Evolutionary conservation across 2,888 invertebrate genomes (phyloP).

Genomic region (Carabus problematicus): DNA sequence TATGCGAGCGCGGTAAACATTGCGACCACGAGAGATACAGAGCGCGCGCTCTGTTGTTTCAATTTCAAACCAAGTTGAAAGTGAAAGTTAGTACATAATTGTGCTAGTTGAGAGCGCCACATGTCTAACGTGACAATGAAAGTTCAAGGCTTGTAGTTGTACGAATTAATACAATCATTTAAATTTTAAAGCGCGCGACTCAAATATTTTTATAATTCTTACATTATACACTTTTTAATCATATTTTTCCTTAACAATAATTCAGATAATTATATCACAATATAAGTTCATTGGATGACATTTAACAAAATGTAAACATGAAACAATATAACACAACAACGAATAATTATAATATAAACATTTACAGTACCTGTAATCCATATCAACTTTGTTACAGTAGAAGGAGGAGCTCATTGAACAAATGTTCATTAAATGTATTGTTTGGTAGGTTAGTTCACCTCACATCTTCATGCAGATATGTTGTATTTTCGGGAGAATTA

Average conservation of each 20-base stretch:
- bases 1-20: not conserved
- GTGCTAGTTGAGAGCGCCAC: constrained; percentile 10
- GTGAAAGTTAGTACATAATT: constrained; percentile 16
- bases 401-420: constrained; percentile 5
- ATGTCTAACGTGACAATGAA: not conserved
- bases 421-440: too few species aligned
- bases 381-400: constrained; percentile 1
- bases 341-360: not conserved
- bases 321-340: not conserved
- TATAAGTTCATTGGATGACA: not conserved
- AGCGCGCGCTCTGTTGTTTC: constrained; percentile 4
- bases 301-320: not conserved
- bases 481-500: not conserved
- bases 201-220: too few species aligned
- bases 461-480: not conserved
- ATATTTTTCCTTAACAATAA: too few species aligned
- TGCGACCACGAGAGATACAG: not conserved
- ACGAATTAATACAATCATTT: too few species aligned
- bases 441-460: not conserved
- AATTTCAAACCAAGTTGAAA: constrained; percentile 16
- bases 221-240: too few species aligned
- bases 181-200: too few species aligned
- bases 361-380: constrained; percentile 8
- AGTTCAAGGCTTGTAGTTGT: not conserved
- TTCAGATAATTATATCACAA: too few species aligned